Conservation (phyloP, 2,113 vertebrate species). For the Muntiacus reevesi region DNA sequence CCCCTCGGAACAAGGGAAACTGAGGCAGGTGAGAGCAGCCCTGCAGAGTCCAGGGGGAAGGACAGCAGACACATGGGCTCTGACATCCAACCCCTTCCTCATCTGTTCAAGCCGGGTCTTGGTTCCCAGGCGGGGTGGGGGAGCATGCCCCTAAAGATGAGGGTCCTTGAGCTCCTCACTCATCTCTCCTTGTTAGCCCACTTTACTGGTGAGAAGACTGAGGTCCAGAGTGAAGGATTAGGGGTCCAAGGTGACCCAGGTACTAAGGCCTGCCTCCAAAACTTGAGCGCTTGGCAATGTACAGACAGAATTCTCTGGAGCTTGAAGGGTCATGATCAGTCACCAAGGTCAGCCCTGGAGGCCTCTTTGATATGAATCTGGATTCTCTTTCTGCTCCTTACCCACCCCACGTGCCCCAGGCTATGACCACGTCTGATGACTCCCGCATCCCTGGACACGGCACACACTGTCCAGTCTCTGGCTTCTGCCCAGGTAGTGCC, state of each 20-base stretch:
- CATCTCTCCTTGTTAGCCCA: neutral
- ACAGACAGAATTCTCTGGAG: neutral
- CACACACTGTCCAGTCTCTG: too few species aligned
- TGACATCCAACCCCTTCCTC: rapidly evolving
- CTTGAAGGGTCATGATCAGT: neutral
- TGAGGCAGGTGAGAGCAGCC: neutral
- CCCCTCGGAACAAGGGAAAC: rapidly evolving
- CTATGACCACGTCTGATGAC: neutral
- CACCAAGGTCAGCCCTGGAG: neutral
- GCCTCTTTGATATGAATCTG: too few species aligned
- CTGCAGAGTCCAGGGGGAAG: neutral
- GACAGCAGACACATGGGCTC: rapidly evolving
- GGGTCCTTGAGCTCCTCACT: too few species aligned
- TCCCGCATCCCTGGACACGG: too few species aligned
- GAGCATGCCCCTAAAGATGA: neutral
- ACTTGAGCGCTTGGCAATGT: neutral
- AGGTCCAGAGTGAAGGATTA: too few species aligned
- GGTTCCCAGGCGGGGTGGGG: neutral
- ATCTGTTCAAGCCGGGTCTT: rapidly evolving
- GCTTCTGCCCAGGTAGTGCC: too few species aligned
- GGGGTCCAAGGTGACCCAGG: too few species aligned
- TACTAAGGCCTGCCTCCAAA: neutral
- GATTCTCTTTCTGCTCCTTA: too few species aligned
- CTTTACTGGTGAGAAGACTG: neutral
- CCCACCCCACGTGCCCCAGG: rapidly evolving